A percentile compares a stretch with the other conserved stretches of the same genome.
Evolutionary conservation across 2,888 invertebrate genomes (phyloP).

Genomic region (Urechis unicinctus): DNA sequence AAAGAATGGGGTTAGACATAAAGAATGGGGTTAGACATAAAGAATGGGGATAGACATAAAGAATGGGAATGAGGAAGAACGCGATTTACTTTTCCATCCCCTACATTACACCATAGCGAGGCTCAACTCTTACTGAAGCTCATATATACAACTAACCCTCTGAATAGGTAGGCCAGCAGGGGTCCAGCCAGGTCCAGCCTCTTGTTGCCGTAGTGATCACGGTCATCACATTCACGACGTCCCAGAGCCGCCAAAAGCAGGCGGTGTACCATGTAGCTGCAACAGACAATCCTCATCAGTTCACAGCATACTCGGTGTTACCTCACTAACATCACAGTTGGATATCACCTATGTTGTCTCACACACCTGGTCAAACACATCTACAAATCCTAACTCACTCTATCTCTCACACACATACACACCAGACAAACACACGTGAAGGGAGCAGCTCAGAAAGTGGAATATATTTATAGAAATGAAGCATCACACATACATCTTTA

Average conservation of each 20-base stretch:
- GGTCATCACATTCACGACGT: conserved; percentile 93
- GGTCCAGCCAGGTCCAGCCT: conserved; percentile 96
- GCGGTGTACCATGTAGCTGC: conserved; percentile 94
- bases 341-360: too few species aligned
- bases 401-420: neutral
- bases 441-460: neutral
- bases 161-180: conserved; percentile 88
- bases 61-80: neutral
- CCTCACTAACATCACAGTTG: too few species aligned
- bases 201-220: conserved; percentile 99
- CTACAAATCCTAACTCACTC: too few species aligned
- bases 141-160: conserved; percentile 63
- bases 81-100: neutral
- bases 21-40: neutral
- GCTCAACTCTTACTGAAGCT: neutral
- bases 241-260: conserved; percentile 80
- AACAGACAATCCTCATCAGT: too few species aligned
- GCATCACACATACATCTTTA: neutral
- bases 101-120: neutral
- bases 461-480: neutral
- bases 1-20: neutral
- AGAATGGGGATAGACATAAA: neutral
- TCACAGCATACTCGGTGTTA: too few species aligned
- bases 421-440: neutral
- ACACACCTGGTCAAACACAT: too few species aligned